Conservation (phyloP, 2,888 invertebrate genomes). For the Dynastes maya region DNA sequence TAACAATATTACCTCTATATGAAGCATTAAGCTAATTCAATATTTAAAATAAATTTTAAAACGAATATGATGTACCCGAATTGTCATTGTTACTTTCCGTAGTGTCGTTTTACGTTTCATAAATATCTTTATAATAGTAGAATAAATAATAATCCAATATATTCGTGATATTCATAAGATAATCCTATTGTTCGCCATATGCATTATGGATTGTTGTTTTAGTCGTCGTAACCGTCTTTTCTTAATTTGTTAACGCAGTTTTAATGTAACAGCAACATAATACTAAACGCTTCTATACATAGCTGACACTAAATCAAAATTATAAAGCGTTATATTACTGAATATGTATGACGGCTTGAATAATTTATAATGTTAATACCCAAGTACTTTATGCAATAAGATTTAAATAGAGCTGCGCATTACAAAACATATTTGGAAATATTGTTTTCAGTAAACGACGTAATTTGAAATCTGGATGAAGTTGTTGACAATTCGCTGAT, state of each 20-base stretch:
- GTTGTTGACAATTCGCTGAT: not conserved
- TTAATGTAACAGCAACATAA: not conserved
- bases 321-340: not conserved
- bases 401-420: not conserved
- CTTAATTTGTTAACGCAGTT: slow-evolving; percentile 15
- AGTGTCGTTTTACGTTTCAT: too few relatives aligned
- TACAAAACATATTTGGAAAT: not conserved
- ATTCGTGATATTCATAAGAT: not conserved
- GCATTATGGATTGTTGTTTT: not conserved
- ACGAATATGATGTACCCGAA: not conserved
- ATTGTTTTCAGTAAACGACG: slow-evolving; percentile 10
- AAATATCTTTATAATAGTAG: not conserved
- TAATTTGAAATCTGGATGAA: slow-evolving; percentile 2
- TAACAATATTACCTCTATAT: too few relatives aligned
- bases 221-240: not conserved
- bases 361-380: not conserved
- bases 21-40: too few relatives aligned
- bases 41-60: too few relatives aligned
- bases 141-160: not conserved
- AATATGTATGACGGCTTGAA: not conserved
- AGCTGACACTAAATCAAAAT: not conserved
- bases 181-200: not conserved
- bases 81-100: too few relatives aligned
- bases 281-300: not conserved
- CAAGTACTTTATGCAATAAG: not conserved